phyloP scores from a whole-genome alignment of 2,113 vertebrate species.

The Phalacrocorax carbo region DNA sequence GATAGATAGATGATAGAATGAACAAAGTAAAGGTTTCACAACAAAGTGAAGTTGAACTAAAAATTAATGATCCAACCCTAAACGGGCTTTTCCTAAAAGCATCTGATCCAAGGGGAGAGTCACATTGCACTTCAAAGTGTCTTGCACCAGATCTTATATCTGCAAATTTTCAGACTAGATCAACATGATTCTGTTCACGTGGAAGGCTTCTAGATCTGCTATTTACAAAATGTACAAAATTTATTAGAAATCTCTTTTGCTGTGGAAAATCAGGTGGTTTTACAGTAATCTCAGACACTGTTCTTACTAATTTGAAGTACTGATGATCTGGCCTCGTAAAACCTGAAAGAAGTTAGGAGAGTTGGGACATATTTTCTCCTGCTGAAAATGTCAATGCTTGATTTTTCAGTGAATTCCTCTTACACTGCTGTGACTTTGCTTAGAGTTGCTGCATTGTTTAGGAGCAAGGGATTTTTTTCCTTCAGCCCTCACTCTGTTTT shows the following conservation, averaged over 20 bases:
- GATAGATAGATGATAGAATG: neutral
- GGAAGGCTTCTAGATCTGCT: neutral
- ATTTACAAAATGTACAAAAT: neutral
- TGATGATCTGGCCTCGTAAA: neutral
- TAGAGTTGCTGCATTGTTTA: neutral
- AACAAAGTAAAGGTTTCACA: neutral
- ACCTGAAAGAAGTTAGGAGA: neutral
- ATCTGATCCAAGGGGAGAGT: neutral
- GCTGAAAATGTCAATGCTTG: neutral
- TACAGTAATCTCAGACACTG: neutral
- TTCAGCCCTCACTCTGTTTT: neutral
- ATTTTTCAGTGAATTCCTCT: neutral
- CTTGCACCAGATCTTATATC: neutral
- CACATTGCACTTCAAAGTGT: neutral
- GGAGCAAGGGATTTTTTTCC: neutral
- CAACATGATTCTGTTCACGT: rapidly evolving
- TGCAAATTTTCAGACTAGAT: neutral
- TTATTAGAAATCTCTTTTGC: neutral
- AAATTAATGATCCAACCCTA: neutral
- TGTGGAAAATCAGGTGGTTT: neutral
- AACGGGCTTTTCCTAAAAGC: neutral
- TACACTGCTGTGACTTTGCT: neutral
- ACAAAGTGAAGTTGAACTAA: neutral
- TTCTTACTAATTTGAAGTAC: neutral
- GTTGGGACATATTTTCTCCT: neutral